Evolutionary conservation across 1,140 invertebrate species (phyloP).

Genomic region (Meloidogyne floridensis): DNA sequence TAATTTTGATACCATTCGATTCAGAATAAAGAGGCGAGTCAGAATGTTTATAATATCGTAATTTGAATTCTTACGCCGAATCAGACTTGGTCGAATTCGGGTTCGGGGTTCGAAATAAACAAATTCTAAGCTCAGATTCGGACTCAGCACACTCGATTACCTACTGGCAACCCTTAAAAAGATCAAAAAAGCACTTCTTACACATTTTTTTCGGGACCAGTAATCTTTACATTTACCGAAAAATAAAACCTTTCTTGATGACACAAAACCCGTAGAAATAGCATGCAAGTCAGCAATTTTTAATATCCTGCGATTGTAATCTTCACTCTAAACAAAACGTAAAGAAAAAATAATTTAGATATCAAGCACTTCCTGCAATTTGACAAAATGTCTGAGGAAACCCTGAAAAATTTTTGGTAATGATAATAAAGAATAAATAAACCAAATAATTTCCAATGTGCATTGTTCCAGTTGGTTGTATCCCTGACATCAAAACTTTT

Average conservation of each 20-base stretch:
- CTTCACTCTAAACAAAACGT: slow-evolving; percentile 31
- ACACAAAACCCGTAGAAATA: slow-evolving; percentile 75
- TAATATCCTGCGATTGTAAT: slow-evolving; percentile 73
- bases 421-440: neutral
- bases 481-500: slow-evolving; percentile 78
- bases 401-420: slow-evolving; percentile 68
- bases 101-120: too few relatives aligned
- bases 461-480: slow-evolving; percentile 89
- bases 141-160: too few relatives aligned
- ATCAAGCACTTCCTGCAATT: slow-evolving; percentile 76
- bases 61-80: too few relatives aligned
- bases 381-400: slow-evolving; percentile 82
- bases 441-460: slow-evolving; percentile 93
- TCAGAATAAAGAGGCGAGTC: too few relatives aligned
- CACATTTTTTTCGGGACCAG: too few relatives aligned
- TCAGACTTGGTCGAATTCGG: too few relatives aligned
- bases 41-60: too few relatives aligned
- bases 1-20: too few relatives aligned
- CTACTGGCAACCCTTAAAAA: too few relatives aligned
- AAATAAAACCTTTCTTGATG: slow-evolving; percentile 74
- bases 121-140: too few relatives aligned
- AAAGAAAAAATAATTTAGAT: slow-evolving; percentile 21
- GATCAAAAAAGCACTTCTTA: too few relatives aligned
- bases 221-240: too few relatives aligned
- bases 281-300: slow-evolving; percentile 93